These are phyloP conservation scores for Empis stercorea DNA, from an alignment of 2,888 invertebrate genomes.

Conservation along the genomic window DNA sequence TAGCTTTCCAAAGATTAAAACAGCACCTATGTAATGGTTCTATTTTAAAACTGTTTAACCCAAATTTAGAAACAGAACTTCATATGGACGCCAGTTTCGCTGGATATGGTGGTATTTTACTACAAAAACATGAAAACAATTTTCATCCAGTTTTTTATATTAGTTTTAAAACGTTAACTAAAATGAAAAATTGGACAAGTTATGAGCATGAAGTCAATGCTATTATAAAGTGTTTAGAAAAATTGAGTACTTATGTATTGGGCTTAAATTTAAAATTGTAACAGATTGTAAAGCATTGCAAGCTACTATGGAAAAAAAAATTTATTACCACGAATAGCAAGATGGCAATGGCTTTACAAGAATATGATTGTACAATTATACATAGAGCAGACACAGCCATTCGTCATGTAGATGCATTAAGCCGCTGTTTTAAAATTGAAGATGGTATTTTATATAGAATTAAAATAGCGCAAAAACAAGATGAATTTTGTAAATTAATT, in stretches of 20 bases:
- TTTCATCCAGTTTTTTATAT: conserved; percentile 4
- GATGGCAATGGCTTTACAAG: background rate
- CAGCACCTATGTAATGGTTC: too few species aligned
- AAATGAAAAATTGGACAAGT: conserved; percentile 18
- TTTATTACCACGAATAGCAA: background rate
- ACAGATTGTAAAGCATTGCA: conserved; percentile 22
- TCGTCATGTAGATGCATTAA: background rate
- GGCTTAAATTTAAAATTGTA: conserved; percentile 19
- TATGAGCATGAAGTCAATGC: conserved; percentile 17
- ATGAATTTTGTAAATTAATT: conserved; percentile 1
- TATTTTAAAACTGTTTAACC: too few species aligned
- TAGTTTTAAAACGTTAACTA: conserved; percentile 7
- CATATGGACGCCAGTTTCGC: conserved; percentile 21
- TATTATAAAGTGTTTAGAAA: conserved; percentile 1
- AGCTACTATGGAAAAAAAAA: conserved; percentile 20
- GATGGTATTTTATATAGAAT: too few species aligned
- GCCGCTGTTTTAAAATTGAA: too few species aligned
- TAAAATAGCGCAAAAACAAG: background rate
- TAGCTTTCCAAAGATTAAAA: conserved; percentile 19
- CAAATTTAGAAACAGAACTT: conserved; percentile 15
- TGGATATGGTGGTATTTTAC: conserved; percentile 19
- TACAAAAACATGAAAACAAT: conserved; percentile 12
- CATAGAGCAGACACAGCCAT: background rate
- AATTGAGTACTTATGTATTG: conserved; percentile 18
- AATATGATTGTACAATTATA: background rate